phyloP scores from a whole-genome alignment of 2,113 vertebrate genomes.

The Empidonax traillii region DNA sequence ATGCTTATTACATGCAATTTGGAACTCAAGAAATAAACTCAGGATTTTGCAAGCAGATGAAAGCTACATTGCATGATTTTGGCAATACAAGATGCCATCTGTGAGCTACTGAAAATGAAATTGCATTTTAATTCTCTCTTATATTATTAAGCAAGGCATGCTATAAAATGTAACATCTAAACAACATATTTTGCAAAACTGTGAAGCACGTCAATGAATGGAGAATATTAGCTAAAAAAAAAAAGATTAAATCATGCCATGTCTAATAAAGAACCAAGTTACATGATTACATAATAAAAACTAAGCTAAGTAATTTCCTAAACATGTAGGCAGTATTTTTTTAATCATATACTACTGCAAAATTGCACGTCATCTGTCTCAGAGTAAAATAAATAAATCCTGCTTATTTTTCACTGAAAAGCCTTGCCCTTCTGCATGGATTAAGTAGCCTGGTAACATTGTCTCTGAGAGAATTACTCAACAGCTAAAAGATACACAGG shows the following conservation, averaged over 20 bases:
- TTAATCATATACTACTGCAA: not conserved
- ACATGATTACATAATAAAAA: not conserved
- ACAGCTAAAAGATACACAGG: slow-evolving; percentile 18
- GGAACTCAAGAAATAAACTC: not conserved
- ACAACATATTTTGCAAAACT: not conserved
- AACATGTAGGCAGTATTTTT: not conserved
- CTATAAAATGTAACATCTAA: not conserved
- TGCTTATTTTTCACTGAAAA: not conserved
- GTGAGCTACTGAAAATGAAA: not conserved
- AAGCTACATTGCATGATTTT: not conserved
- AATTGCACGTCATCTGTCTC: not conserved
- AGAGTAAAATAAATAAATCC: not conserved
- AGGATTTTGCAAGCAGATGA: not conserved
- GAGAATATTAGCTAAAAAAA: not conserved
- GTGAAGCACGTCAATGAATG: fast-evolving
- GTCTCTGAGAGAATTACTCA: not conserved
- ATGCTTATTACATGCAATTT: not conserved
- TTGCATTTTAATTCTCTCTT: not conserved
- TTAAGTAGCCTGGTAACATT: not conserved
- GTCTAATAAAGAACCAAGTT: not conserved
- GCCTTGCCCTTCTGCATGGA: not conserved
- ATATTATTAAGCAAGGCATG: not conserved
- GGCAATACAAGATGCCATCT: not conserved
- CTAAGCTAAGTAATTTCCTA: not conserved
- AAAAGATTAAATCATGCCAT: not conserved